Evolutionary conservation across 2,888 invertebrate species (phyloP), one percentile per base, ranked within the genome.

Genomic region (Octonoba sinensis): DNA sequence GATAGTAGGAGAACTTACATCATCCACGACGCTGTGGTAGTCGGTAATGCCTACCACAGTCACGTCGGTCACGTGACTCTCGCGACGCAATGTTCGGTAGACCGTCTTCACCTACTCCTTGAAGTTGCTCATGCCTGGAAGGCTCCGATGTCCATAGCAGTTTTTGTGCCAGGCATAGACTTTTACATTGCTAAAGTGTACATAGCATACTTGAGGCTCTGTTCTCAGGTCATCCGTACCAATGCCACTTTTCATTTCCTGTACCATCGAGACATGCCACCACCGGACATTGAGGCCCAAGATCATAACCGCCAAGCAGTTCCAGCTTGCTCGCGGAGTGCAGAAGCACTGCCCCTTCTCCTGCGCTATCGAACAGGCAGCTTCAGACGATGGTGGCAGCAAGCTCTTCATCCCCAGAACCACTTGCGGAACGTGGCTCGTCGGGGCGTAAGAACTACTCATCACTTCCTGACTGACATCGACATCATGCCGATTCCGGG

Each of bases 371-470:
- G 84, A 62, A 79, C 84, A 12, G 88, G 90, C 0, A 92, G 92
- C 69, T 93, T 93, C 3, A 90, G 91, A 3, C 91, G 91, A 71
- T 95, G 95, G 95, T 90, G 94, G 72, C 90, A 92, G 62, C 91
- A 92, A 82, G 92, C 93, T 87, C 92, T 93, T 0, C 96, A 96
- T 88, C 96, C 96, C 0, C 96, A 96, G 89, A 96, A 96, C 87
- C 95, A 95, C 87, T 90, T 96, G 89, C 90, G 96, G 85, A 96
- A 96, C 88, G 89, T 96, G 73, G 96, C 96, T 0, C 90, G 96
- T 71, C 94, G 94, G 87, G 85, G 94, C 86, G 95, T 95, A 85
- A 94, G 94, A 86, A 93, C 92, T 3, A 84, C 85, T 36, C 93
- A 92, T 88, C 94, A 95, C 62, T 95, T 95, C 87, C 90, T 96